Conservation (phyloP, 2,797 vertebrate genomes). For the Microchirus variegatus region DNA sequence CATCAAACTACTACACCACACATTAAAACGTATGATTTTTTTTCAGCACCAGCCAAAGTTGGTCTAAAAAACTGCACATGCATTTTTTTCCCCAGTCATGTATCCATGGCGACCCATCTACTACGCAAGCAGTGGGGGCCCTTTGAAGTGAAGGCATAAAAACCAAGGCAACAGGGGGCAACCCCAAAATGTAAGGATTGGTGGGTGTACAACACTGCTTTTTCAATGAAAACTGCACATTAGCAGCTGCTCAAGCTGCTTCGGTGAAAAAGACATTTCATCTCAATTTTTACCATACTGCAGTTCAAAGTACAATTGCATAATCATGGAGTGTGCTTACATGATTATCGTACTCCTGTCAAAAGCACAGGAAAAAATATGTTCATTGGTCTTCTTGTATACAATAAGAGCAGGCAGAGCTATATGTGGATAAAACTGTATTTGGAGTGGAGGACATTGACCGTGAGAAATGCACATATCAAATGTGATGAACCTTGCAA, state of each 20-base stretch:
- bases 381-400: no score
- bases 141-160: constrained; percentile 12
- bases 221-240: background rate
- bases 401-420: no score
- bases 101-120: constrained; percentile 18
- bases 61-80: constrained; percentile 3
- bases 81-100: background rate
- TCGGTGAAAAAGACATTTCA: no score
- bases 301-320: no score
- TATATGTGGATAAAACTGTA: no score
- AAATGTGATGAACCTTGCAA: no score
- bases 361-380: no score
- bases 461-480: no score
- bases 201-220: background rate
- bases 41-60: background rate
- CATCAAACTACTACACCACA: background rate
- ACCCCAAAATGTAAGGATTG: background rate
- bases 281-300: no score
- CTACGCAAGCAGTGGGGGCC: background rate
- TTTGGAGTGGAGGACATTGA: no score
- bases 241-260: background rate
- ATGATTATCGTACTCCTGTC: no score
- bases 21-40: background rate
- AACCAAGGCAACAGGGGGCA: background rate
- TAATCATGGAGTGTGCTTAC: no score